Evolutionary conservation across 2,797 vertebrate species (phyloP), one percentile per base, ranked within the genome.

Genomic region (Micrastur ruficollis): DNA sequence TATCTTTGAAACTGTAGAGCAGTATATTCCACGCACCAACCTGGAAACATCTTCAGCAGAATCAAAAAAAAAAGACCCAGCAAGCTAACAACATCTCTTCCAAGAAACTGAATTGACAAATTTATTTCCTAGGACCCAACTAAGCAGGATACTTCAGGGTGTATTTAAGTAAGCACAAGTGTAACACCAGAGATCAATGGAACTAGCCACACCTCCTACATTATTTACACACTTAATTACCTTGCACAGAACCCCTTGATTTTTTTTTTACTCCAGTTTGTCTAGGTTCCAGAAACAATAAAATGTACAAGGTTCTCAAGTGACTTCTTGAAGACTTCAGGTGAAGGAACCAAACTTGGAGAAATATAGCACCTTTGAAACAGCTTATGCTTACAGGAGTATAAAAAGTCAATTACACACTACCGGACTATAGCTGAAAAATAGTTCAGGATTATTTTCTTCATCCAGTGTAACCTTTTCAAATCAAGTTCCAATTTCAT

Each of bases 401-500:
- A 88, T 75, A 81, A 90, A 93, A 95, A 86, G 87, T 61, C 81
- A 93, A 81, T 87, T 67, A 89, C 59, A 78, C 16, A 9, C 79
- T 84, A 83, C 65, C 83, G 67, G 40, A 65, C 23, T 78, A 36
- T 44, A 84, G 72, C 6, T 90, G 68, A 91, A 92, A 96, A 93
- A 89, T 50, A 87, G 79, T 66, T 66, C 32, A 81, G 81, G 87
- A 91, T 93, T 95, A 90, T 87, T 94, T 96, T 83, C 75, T 92
- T 95, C 46, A 81, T 88, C 79, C 55, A 79, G 53, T 55, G 68
- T 79, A 93, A 94, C 68, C 81, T 90, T 81, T 95, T 88, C 79
- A 90, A 96, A 94, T 94, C 74, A 95, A 94, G 65, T 95, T 91
- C 49, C 89, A 83, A 90, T 96, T 97, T 96, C 89, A 95, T 75